These are phyloP conservation scores for Clarias laeviceps DNA, from an alignment of 2,797 vertebrate species.

Conservation along the genomic window DNA sequence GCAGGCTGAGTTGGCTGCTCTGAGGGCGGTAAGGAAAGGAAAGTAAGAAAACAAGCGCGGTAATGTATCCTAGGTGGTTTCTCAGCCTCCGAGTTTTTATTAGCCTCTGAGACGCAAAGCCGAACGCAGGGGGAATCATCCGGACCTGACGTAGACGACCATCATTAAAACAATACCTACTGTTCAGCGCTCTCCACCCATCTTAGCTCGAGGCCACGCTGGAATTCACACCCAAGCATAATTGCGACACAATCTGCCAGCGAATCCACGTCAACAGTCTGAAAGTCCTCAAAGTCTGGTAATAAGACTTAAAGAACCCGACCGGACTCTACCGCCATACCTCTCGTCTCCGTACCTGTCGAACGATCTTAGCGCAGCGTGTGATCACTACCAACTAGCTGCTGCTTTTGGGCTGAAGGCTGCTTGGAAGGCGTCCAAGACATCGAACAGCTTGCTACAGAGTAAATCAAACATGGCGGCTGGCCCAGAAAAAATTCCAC, in stretches of 20 bases:
- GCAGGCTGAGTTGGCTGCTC: background rate
- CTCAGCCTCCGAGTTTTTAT: background rate
- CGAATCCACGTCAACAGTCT: constrained; percentile 5
- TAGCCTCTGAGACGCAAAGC: background rate
- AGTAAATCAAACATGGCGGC: constrained; percentile 6
- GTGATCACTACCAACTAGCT: constrained; percentile 17
- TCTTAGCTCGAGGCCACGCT: background rate
- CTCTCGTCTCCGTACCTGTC: constrained; percentile 14
- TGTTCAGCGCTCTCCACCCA: background rate
- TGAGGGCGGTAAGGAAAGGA: background rate
- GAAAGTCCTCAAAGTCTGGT: background rate
- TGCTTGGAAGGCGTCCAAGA: constrained; percentile 28
- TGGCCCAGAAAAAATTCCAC: constrained; percentile 16
- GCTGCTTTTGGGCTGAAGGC: background rate
- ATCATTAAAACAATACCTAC: constrained; percentile 63
- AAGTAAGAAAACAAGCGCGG: constrained; percentile 11
- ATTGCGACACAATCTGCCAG: background rate
- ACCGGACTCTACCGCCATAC: constrained; percentile 1
- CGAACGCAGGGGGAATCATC: background rate
- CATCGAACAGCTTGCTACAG: constrained; percentile 6
- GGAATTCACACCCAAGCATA: constrained; percentile 9
- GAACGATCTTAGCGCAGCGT: constrained; percentile 3
- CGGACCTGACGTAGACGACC: background rate
- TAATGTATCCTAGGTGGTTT: background rate
- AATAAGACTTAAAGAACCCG: constrained; percentile 10